phyloP scores from a whole-genome alignment of 2,797 vertebrate species.

The Enoplosus armatus region DNA sequence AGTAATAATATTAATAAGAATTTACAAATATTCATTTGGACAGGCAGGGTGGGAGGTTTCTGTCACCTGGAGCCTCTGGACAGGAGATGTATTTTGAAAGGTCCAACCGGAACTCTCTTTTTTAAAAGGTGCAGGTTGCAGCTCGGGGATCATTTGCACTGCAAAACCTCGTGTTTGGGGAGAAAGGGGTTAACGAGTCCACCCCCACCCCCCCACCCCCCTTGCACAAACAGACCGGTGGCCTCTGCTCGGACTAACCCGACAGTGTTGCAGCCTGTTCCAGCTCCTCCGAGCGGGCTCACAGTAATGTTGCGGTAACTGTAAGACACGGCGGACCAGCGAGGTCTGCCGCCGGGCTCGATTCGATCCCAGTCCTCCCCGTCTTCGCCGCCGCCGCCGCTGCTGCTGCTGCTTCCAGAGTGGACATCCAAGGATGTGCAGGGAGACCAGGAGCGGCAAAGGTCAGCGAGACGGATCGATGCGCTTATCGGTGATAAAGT shows the following conservation, averaged over 20 bases:
- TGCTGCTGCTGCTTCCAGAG: conserved; percentile 10
- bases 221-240: conserved; percentile 32
- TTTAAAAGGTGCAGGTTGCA: background rate
- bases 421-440: conserved; percentile 67
- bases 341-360: background rate
- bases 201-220: conserved; percentile 14
- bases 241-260: conserved; percentile 27
- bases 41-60: background rate
- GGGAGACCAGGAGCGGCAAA: conserved; percentile 33
- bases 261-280: conserved; percentile 5
- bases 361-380: background rate
- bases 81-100: conserved; percentile 52
- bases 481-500: conserved; percentile 61
- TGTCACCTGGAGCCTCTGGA: background rate
- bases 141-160: background rate
- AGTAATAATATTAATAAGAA: too few relatives aligned
- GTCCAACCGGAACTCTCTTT: conserved; percentile 9
- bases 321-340: background rate
- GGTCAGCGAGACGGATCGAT: conserved; percentile 55
- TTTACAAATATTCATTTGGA: background rate
- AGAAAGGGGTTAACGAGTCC: conserved; percentile 66
- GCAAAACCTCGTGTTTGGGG: conserved; percentile 15
- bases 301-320: background rate
- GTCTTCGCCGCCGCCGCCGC: too few relatives aligned
- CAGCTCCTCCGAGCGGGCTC: background rate